Evolutionary conservation across 2,113 vertebrate species (phyloP), one percentile per base, ranked within the genome.

Genomic region (Ptyas mucosa): DNA sequence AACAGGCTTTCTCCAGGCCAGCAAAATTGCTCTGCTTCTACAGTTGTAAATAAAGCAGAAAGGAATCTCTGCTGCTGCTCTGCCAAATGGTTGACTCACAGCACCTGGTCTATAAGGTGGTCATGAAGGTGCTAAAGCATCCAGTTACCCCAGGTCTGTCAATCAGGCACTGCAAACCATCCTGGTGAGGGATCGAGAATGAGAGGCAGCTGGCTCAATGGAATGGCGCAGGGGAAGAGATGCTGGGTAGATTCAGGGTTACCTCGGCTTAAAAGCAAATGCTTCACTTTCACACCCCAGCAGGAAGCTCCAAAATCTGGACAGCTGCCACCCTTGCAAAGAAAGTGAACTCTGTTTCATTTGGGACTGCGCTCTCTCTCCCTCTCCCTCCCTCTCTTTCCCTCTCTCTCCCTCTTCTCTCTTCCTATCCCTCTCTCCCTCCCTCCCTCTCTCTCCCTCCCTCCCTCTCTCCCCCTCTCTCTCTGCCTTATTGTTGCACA

Each of bases 401-500:
- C 1, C 15, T 0, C 53, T 5, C 53, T 3, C 46, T 7, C 46
- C 6, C 46, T 54, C 57, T 85, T 95, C 93, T 6, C 9, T 34
- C 20, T 51, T 10, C 8, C 5, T 2, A 2, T 24, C 5, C 6
- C 29, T 23, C 3, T 7, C 21, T 21, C 54, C 5, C 55, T 7
- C 21, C 21, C 54, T 55, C 18, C 1, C 54, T 23, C 21, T 2
- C 55, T 1, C 1, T 0, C 53, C 1, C 53, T 5, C 15, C 0
- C 53, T 18, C 53, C 53, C 53, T 34, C 39, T 18, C 46, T 15
- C 51, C 15, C 34, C 91, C 15, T 51, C 87, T 89, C 26, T 58
- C 91, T 21, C 18, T 6, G 46, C 23, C 96, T 1, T 0, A 95
- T 93, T 86, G 95, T 95, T 92, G 95, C 58, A 92, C 86, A 55